Conservation (phyloP, 2,797 vertebrate species). For the Anolis apletophallus region DNA sequence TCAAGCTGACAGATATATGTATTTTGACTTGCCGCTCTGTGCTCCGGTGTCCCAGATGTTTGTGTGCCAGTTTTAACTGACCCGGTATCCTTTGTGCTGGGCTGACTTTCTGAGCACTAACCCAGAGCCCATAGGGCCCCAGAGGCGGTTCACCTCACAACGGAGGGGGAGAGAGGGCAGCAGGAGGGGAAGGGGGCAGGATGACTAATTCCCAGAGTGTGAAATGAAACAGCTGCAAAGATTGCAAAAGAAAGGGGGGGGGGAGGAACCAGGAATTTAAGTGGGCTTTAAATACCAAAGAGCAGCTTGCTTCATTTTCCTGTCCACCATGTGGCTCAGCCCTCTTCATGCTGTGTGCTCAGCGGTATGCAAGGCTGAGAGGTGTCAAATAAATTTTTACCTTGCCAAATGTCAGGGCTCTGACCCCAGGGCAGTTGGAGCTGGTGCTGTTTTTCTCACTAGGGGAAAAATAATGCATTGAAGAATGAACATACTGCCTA, state of each 20-base stretch:
- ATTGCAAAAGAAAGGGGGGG: constrained; percentile 7
- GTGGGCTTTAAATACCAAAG: constrained; percentile 32
- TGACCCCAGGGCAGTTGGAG: background rate
- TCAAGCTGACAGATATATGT: background rate
- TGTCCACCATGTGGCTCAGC: constrained; percentile 16
- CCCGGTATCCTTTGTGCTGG: constrained; percentile 14
- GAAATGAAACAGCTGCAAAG: constrained; percentile 33
- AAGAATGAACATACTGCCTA: background rate
- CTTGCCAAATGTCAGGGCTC: constrained; percentile 5
- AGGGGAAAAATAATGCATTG: background rate
- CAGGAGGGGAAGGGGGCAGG: background rate
- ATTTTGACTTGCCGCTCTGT: constrained; percentile 29
- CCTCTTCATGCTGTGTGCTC: constrained; percentile 18
- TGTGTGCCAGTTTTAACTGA: constrained; percentile 38
- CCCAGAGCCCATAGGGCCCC: constrained; percentile 8
- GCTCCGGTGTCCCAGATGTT: constrained; percentile 33
- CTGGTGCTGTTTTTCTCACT: constrained; percentile 12
- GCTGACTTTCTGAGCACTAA: constrained; percentile 14
- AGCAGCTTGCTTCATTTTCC: constrained; percentile 21
- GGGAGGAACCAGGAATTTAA: constrained; percentile 22
- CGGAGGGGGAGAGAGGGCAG: background rate
- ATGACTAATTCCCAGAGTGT: constrained; percentile 39
- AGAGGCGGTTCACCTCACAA: constrained; percentile 15
- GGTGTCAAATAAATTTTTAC: constrained; percentile 7
- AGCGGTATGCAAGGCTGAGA: background rate